Evolutionary conservation across 2,888 invertebrate species (phyloP), one percentile per base, ranked within the genome.

Genomic region (Glyphotaelius pellucidus): DNA sequence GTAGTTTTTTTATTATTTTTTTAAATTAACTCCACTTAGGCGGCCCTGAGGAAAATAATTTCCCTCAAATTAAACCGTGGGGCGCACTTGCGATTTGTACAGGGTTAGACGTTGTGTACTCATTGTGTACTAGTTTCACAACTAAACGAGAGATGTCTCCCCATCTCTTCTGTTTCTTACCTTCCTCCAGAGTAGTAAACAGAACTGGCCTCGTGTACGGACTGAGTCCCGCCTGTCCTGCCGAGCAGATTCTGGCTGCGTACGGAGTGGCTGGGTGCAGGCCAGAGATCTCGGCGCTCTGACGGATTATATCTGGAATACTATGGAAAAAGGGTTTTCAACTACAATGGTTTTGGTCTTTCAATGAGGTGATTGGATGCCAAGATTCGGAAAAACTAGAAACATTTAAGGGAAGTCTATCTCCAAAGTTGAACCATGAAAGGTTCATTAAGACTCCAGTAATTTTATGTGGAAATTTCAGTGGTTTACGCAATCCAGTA

Each of bases 141-240:
- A 5, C 3, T 35, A 35, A 35, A 35, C 35, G 9, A 38, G 9
- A 9, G 38, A 38, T 38, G 38, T 38, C 38, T 35, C n/a, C 35
- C 4, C 35, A 35, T 35, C 4, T 38, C 38, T 38, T 38, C 38
- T 38, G 0, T 31, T 80, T 38, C 5, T 85, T 42, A 96, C 96
- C 96, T 95, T 96, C 96, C 94, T 96, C 96, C 90, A 95, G 95
- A 0, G 96, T 96, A 85, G 95, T 95, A 52, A 96, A 96, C 92
- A 95, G 95, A 0, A 95, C 94, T 0, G 96, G 95, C 84, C 95
- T 95, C 0, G 96, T 96, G 92, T 94, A 96, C 0, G 95, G 94
- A 90, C 96, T 96, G 3, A 95, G 92, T 79, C 96, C 96, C 0
- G 95, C 96, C 92, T 95, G 95, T 93, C 96, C 96, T 0, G 96